phyloP scores from a whole-genome alignment of 2,888 invertebrate genomes.

The Xylocampa areola region DNA sequence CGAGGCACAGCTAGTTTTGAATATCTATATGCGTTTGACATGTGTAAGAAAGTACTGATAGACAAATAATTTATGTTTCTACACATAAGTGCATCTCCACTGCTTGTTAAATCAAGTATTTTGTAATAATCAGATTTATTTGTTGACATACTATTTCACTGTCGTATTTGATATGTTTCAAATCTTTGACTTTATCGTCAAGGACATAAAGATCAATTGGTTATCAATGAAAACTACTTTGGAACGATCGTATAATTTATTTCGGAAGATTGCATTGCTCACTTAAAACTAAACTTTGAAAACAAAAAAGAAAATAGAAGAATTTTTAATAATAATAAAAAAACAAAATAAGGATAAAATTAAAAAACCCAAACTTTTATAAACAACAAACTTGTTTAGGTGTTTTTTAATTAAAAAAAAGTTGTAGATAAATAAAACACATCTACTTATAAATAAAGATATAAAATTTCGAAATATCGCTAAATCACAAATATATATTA shows the following conservation, averaged over 20 bases:
- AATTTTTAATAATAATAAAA: conserved; percentile 1
- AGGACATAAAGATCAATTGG: conserved; percentile 22
- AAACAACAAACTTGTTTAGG: conserved; percentile 12
- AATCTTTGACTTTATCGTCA: conserved; percentile 20
- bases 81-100: no score
- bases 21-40: no score
- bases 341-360: background rate
- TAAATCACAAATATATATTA: background rate
- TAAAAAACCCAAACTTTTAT: conserved; percentile 8
- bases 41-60: no score
- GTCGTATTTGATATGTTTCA: no score
- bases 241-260: conserved; percentile 53
- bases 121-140: no score
- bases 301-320: conserved; percentile 10
- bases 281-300: conserved; percentile 47
- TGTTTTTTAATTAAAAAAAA: conserved; percentile 16
- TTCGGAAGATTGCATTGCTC: conserved; percentile 44
- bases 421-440: conserved; percentile 13
- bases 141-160: no score
- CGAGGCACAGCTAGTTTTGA: no score
- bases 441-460: conserved; percentile 18
- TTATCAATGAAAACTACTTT: conserved; percentile 53
- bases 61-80: no score
- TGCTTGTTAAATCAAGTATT: no score
- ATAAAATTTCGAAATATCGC: background rate